phyloP scores from a whole-genome alignment of 1,140 invertebrate genomes.

The Drosophila equinoxialis region DNA sequence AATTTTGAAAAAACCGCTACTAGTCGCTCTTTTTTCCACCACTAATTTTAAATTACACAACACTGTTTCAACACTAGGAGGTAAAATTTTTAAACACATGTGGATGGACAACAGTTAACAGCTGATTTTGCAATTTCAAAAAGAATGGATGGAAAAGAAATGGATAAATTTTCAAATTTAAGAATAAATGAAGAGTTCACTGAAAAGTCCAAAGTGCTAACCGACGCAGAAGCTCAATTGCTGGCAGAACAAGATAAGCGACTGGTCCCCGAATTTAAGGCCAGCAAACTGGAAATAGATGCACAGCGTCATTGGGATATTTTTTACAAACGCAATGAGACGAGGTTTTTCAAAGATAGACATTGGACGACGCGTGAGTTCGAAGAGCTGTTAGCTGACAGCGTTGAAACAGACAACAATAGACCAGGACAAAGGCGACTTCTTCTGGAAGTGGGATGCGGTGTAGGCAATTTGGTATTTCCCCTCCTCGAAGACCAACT shows the following conservation, averaged over 20 bases:
- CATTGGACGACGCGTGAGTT: constrained; percentile 99
- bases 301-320: constrained; percentile 98
- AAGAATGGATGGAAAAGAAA: no score
- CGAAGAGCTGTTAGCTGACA: constrained; percentile 89
- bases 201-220: constrained; percentile 79
- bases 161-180: constrained; percentile 16
- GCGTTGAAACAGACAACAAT: background rate
- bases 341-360: constrained; percentile 97
- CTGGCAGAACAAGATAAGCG: constrained; percentile 88
- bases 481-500: constrained; percentile 93
- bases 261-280: constrained; percentile 90
- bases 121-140: no score
- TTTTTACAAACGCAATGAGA: constrained; percentile 97
- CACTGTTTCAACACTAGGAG: no score
- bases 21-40: no score
- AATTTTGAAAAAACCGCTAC: no score
- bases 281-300: constrained; percentile 92
- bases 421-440: constrained; percentile 74
- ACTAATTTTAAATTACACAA: no score
- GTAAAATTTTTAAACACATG: no score
- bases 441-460: constrained; percentile 95
- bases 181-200: constrained; percentile 49
- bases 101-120: no score
- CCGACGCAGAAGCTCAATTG: constrained; percentile 85
- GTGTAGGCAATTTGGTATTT: constrained; percentile 98